Base-by-base conservation (phyloP, 1,140 invertebrate genomes). In the Drosophila guanche region DNA sequence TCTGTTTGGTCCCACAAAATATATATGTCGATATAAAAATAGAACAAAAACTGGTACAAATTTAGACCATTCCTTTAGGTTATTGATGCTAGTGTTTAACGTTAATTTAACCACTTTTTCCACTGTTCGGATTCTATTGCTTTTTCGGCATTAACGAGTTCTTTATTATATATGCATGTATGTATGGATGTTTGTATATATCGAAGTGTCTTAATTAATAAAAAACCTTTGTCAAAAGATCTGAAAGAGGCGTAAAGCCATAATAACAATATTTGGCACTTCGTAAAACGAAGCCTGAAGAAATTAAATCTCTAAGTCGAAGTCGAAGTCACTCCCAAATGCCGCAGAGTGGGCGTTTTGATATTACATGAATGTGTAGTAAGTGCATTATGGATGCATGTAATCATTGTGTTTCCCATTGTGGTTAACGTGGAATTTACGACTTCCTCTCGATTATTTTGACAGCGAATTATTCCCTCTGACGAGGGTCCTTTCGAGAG, bases 361-460 rank as follows among this genome's bases (percentile, higher is more conserved):
- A 47, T 22, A 5, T 22, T 22, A 22, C 20, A 23, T 10, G 22
- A 1, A 20, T 20, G 16, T 20, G 16, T 20, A 42, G 37, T 52
- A 23, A 22, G 37, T 52, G 22, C 20, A 69, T 66, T 42, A 46
- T 20, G 46, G 20, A 63, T 56, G 50, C 50, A 37, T 27, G 27
- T 27, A 40, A 48, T 53, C 46, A 14, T 52, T 22, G 0, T 14
- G 25, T 63, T 46, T 29, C 23, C 12, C 23, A 61, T 60, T 63
- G 66, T 78, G 45, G 59, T 86, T 80, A 63, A 40, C 46, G 23
- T 33, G 10, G 37, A 76, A 83, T 78, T 86, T 88, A 86, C 37
- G 83, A 88, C 83, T 88, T 86, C 81, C 79, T 50, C 42, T 60
- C 45, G 58, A 81, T 66, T 78, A 69, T 88, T 86, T 88, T 88